phyloP scores from a whole-genome alignment of 2,797 vertebrate species.

The Phataginus tricuspis region DNA sequence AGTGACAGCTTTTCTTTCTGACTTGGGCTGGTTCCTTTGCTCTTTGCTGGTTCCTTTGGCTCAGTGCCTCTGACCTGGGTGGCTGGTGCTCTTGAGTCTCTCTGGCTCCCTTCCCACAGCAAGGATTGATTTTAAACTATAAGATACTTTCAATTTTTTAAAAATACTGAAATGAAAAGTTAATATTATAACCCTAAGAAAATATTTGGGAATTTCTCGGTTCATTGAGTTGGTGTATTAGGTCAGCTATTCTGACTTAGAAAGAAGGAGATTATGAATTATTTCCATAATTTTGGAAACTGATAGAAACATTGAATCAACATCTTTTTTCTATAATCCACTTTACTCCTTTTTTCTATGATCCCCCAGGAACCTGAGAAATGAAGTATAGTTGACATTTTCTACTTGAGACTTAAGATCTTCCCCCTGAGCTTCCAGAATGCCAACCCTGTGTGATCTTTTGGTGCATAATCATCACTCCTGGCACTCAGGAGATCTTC shows the following conservation, averaged over 20 bases:
- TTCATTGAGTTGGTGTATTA: background rate
- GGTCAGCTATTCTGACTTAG: background rate
- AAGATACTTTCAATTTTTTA: background rate
- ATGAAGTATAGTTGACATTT: background rate
- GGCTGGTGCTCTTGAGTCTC: constrained; percentile 68
- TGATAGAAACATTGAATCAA: background rate
- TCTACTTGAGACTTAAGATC: background rate
- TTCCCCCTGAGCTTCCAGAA: background rate
- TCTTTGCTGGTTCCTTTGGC: constrained; percentile 66
- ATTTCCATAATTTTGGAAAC: background rate
- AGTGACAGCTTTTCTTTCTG: constrained; percentile 72
- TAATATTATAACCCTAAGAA: background rate
- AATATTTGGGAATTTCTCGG: constrained; percentile 22
- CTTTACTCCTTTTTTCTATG: background rate
- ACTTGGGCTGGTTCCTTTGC: background rate
- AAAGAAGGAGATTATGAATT: background rate
- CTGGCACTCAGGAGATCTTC: background rate
- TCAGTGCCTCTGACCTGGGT: constrained; percentile 76
- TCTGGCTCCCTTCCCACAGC: constrained; percentile 74
- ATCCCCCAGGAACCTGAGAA: background rate
- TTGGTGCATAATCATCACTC: background rate
- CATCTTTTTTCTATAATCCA: background rate
- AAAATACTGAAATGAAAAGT: constrained; percentile 6
- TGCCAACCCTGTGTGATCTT: background rate
- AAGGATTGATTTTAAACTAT: constrained; percentile 40